Evolutionary conservation across 1,140 invertebrate species (phyloP).

Genomic region (Apis dorsata): DNA sequence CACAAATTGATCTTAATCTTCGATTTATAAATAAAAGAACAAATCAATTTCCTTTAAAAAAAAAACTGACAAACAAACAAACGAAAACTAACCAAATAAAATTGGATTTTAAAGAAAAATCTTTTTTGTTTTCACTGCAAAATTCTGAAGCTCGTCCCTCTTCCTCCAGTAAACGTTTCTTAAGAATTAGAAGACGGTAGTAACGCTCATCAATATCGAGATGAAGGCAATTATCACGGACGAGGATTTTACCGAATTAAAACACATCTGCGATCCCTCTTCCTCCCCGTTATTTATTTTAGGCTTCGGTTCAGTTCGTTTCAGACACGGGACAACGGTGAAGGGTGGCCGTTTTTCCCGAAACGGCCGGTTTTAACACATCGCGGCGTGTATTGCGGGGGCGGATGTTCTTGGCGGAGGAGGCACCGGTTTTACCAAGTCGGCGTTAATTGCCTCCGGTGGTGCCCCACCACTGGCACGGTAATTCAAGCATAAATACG

Average conservation of each 20-base stretch:
- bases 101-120: no score
- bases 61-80: no score
- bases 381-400: slow-evolving; percentile 41
- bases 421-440: slow-evolving; percentile 73
- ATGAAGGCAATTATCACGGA: slow-evolving; percentile 27
- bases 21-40: no score
- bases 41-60: no score
- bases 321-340: slow-evolving; percentile 30
- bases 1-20: no score
- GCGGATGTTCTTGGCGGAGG: slow-evolving; percentile 63
- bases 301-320: slow-evolving; percentile 62
- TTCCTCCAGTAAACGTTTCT: not conserved
- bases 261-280: slow-evolving; percentile 26
- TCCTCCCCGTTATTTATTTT: slow-evolving; percentile 65
- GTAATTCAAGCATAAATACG: slow-evolving; percentile 80
- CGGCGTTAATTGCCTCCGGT: slow-evolving; percentile 77
- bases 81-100: no score
- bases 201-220: not conserved
- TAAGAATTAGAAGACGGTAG: not conserved
- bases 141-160: no score
- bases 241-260: slow-evolving; percentile 36
- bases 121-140: no score
- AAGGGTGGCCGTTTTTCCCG: slow-evolving; percentile 55
- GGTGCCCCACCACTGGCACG: slow-evolving; percentile 68
- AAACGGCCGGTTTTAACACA: slow-evolving; percentile 43